Percentiles rank a stretch among this genome's conserved stretches.
These are phyloP conservation scores for Nematolebias whitei DNA, from an alignment of 2,113 vertebrate species.

Conservation along the genomic window DNA sequence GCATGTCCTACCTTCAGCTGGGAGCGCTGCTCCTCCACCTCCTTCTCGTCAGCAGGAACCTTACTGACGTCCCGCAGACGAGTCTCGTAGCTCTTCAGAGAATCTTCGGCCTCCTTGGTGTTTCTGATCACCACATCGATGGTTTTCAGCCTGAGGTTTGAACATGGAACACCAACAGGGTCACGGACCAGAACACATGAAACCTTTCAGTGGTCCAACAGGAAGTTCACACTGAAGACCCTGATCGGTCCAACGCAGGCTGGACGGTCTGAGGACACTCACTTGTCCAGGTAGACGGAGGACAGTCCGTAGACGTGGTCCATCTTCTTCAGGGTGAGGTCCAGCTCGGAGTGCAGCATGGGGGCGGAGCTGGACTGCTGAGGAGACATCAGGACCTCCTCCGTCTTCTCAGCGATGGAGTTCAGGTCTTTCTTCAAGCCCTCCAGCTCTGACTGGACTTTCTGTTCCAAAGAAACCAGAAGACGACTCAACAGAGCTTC, in stretches of 20 bases:
- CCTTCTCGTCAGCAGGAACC: constrained; percentile 84
- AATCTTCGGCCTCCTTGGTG: constrained; percentile 88
- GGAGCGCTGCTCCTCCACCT: constrained; percentile 83
- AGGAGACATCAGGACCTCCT: constrained; percentile 84
- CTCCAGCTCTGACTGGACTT: constrained; percentile 91
- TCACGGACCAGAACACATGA: background rate
- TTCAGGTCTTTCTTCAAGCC: constrained; percentile 85
- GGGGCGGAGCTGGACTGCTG: constrained; percentile 82
- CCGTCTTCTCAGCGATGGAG: constrained; percentile 81
- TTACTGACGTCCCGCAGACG: constrained; percentile 87
- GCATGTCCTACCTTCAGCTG: constrained; percentile 91
- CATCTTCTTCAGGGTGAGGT: constrained; percentile 90
- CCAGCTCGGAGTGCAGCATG: constrained; percentile 87
- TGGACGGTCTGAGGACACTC: too few species aligned
- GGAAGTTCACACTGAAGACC: background rate
- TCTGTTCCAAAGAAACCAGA: constrained; percentile 69
- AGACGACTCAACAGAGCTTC: fast-evolving
- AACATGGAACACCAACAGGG: too few species aligned
- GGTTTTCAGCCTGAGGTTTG: constrained; percentile 91
- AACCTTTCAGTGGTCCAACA: background rate
- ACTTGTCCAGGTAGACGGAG: constrained; percentile 94
- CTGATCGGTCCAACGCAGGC: too few species aligned
- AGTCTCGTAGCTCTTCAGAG: constrained; percentile 84
- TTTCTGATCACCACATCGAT: constrained; percentile 90
- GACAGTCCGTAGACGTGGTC: constrained; percentile 90